Percentiles rank a stretch among this genome's conserved stretches.
These are phyloP conservation scores for Poeciliopsis turneri DNA, from an alignment of 2,797 vertebrate species.

Conservation along the genomic window DNA sequence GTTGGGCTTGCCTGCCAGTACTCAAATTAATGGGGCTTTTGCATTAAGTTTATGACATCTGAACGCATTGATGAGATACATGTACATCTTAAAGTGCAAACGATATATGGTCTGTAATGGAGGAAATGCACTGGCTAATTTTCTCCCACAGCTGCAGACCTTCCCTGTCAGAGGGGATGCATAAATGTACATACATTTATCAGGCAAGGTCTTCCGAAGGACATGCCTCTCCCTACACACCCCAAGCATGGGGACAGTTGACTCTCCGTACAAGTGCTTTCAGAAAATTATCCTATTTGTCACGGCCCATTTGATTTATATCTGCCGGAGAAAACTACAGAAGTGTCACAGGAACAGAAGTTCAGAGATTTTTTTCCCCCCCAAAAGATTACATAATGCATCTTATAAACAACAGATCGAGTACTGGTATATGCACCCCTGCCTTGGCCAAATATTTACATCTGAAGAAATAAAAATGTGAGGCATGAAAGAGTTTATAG, in stretches of 20 bases:
- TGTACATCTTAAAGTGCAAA: constrained; percentile 60
- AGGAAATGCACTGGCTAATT: constrained; percentile 39
- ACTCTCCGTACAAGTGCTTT: constrained; percentile 11
- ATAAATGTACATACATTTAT: constrained; percentile 49
- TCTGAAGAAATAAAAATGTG: not conserved
- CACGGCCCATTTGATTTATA: constrained; percentile 56
- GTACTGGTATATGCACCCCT: not conserved
- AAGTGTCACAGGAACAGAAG: not conserved
- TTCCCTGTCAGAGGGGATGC: constrained; percentile 32
- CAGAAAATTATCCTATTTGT: constrained; percentile 48
- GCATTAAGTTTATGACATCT: constrained; percentile 70
- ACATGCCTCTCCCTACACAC: constrained; percentile 32
- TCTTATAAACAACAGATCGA: not conserved
- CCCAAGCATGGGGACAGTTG: constrained; percentile 26
- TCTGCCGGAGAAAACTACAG: not conserved
- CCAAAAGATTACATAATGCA: not conserved
- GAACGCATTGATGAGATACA: constrained; percentile 60
- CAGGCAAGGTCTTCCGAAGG: constrained; percentile 66
- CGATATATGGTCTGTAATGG: constrained; percentile 48
- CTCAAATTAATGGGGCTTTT: constrained; percentile 62
- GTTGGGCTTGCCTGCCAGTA: constrained; percentile 26
- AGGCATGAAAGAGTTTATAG: not conserved
- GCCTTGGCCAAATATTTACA: not conserved
- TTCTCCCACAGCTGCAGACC: constrained; percentile 21
- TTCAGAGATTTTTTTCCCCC: not conserved